Percentiles rank a stretch among this genome's conserved stretches.
Evolutionary conservation across 2,888 invertebrate genomes (phyloP).

Genomic region (Rhingia rostrata): DNA sequence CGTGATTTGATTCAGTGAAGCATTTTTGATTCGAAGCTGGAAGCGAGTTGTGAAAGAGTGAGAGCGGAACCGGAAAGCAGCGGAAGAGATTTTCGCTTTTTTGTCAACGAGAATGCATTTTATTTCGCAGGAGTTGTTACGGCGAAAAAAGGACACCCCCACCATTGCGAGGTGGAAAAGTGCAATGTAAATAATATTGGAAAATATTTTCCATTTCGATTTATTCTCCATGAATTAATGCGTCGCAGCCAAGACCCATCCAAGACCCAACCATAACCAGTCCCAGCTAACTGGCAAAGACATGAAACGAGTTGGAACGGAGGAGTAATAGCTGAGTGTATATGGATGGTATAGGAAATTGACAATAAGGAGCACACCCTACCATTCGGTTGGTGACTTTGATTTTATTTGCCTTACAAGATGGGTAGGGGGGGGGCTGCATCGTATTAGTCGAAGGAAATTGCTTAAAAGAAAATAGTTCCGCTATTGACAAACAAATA

Average conservation of each 20-base stretch:
- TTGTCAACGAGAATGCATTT: slow-evolving; percentile 72
- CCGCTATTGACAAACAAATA: slow-evolving; percentile 64
- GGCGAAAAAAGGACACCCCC: slow-evolving; percentile 2
- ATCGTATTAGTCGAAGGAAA: slow-evolving; percentile 60
- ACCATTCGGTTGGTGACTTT: slow-evolving; percentile 68
- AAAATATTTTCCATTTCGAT: slow-evolving; percentile 74
- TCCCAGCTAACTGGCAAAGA: not conserved
- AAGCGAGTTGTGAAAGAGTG: slow-evolving; percentile 11
- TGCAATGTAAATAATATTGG: slow-evolving; percentile 74
- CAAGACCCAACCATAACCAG: not conserved
- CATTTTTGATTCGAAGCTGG: slow-evolving; percentile 69
- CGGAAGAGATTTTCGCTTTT: slow-evolving; percentile 70
- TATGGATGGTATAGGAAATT: slow-evolving; percentile 57
- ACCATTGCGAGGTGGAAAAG: slow-evolving; percentile 54
- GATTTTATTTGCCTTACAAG: slow-evolving; percentile 60
- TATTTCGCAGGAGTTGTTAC: slow-evolving; percentile 15
- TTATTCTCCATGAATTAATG: slow-evolving; percentile 73
- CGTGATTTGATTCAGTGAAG: slow-evolving; percentile 74
- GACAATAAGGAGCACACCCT: slow-evolving; percentile 43
- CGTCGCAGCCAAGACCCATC: slow-evolving; percentile 15
- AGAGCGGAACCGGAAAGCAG: slow-evolving; percentile 39
- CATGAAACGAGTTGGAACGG: not conserved
- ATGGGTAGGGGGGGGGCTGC: slow-evolving; percentile 8
- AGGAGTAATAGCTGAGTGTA: slow-evolving; percentile 5
- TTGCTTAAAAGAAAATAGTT: slow-evolving; percentile 62